Base-by-base conservation (phyloP, 2,888 invertebrate species). In the Eristalis intricaria region DNA sequence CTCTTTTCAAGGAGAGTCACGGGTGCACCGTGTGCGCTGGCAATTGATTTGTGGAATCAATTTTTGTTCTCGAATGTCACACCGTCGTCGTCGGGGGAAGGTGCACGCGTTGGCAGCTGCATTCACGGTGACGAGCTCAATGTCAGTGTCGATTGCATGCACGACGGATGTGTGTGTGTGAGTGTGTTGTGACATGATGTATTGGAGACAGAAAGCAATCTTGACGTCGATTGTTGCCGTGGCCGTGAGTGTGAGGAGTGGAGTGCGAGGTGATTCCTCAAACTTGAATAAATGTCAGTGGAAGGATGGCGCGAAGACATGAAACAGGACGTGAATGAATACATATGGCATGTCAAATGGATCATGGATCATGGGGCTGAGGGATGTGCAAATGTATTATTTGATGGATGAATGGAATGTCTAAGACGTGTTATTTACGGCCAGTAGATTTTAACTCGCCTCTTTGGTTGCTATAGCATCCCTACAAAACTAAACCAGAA, bases 131-230 rank as follows among this genome's bases (percentile, higher is more conserved):
- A 65, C 58, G 58, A 64, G 40, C 71, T 29, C 38, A 79, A 73
- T 73, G 79, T 66, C 79, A 79, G 66, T 61, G 71, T 7, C 78
- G 70, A 78, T 64, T 38, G 64, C 38, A 19, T 11, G 64, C 56
- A 35, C 13, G 56, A 26, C 19, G 23, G 23, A 11, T 68, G 32
- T 32, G 22, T 40, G 19, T 15, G 8, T 11, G 29, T 68, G 32
- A 15, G 40, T 58, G 19, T 19, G 13, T 11, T 19, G n/a, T 69
- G 56, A 56, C 69, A 35, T 50, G 63, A 63, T 50, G 50, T 56
- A 69, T 50, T 43, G 76, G 22, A 19, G 15, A 26, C 56, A 75
- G 11, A 32, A 63, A 32, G 63, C 26, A 63, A 29, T 29, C 10
- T 29, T 63, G 63, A 10, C 29, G 11, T 19, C 32, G 29, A 32